Evolutionary conservation across 2,888 invertebrate species (phyloP).

Genomic region (Drosophila yooni): DNA sequence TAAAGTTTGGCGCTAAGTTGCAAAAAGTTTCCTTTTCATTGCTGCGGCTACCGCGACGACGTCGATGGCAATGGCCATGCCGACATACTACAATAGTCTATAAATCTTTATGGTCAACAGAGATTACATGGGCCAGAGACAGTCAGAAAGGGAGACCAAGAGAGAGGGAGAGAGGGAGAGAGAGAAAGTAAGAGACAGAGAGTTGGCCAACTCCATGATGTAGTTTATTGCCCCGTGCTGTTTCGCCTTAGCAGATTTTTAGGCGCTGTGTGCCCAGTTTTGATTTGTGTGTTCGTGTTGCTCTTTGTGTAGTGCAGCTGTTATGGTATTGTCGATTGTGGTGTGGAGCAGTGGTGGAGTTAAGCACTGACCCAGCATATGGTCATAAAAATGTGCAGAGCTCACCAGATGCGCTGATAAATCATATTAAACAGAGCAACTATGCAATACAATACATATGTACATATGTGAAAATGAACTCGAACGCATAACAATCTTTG

Average conservation of each 20-base stretch:
- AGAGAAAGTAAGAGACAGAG: not conserved
- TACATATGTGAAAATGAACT: conserved; percentile 37
- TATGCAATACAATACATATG: conserved; percentile 37
- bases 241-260: conserved; percentile 71
- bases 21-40: conserved; percentile 82
- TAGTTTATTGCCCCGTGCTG: conserved; percentile 72
- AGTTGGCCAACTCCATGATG: conserved; percentile 35
- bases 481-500: conserved; percentile 50
- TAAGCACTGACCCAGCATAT: conserved; percentile 58
- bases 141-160: conserved; percentile 18
- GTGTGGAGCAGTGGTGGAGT: not conserved
- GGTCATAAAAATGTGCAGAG: conserved; percentile 77
- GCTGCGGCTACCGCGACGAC: conserved; percentile 63
- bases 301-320: conserved; percentile 47
- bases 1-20: conserved; percentile 82
- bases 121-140: conserved; percentile 74
- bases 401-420: conserved; percentile 64
- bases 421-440: conserved; percentile 64
- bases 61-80: conserved; percentile 26
- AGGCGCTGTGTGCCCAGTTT: conserved; percentile 72
- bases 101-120: conserved; percentile 82
- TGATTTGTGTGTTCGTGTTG: conserved; percentile 67
- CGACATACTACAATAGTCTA: conserved; percentile 81
- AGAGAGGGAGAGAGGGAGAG: not conserved
- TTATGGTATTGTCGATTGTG: conserved; percentile 41